Conservation (phyloP, 2,113 vertebrate species). For the Saccopteryx bilineata region DNA sequence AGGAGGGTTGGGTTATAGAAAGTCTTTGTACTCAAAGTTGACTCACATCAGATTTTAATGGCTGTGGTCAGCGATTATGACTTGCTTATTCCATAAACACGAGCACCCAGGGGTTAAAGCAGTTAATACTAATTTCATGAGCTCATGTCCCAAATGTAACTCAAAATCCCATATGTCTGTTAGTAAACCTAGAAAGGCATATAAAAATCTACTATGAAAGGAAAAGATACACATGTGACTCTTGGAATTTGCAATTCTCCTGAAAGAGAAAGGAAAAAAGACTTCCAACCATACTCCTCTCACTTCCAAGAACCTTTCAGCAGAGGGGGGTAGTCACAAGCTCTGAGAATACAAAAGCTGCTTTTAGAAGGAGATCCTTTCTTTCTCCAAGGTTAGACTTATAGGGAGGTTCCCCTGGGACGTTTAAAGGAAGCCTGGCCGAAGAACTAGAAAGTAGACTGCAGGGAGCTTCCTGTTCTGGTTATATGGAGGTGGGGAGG, state of each 20-base stretch:
- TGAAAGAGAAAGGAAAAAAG: conserved; percentile 45
- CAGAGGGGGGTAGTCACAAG: neutral
- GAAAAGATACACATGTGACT: conserved; percentile 54
- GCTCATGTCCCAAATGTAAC: conserved; percentile 76
- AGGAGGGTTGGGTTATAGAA: conserved; percentile 77
- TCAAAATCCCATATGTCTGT: conserved; percentile 74
- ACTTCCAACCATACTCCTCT: conserved; percentile 19
- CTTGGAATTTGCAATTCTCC: conserved; percentile 67
- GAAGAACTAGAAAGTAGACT: conserved; percentile 26
- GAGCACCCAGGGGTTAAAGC: conserved; percentile 76
- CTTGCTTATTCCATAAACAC: conserved; percentile 76
- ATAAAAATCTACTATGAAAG: conserved; percentile 76
- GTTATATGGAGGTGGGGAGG: neutral
- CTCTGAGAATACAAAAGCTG: conserved; percentile 45
- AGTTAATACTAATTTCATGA: conserved; percentile 83
- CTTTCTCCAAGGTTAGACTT: conserved; percentile 42
- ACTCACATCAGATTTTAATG: conserved; percentile 76
- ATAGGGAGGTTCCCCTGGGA: conserved; percentile 39
- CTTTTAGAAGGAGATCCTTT: conserved; percentile 61
- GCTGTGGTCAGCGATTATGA: conserved; percentile 73
- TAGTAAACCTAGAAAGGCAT: conserved; percentile 78
- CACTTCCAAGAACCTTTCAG: conserved; percentile 60
- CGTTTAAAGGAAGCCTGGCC: conserved; percentile 2
- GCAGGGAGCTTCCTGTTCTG: conserved; percentile 49
- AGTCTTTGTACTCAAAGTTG: conserved; percentile 73